Evolutionary conservation across 30 jellyfish, hydroid and myxozoan genomes (phyloP).

Genomic region (Phacellophora camtschatica): DNA sequence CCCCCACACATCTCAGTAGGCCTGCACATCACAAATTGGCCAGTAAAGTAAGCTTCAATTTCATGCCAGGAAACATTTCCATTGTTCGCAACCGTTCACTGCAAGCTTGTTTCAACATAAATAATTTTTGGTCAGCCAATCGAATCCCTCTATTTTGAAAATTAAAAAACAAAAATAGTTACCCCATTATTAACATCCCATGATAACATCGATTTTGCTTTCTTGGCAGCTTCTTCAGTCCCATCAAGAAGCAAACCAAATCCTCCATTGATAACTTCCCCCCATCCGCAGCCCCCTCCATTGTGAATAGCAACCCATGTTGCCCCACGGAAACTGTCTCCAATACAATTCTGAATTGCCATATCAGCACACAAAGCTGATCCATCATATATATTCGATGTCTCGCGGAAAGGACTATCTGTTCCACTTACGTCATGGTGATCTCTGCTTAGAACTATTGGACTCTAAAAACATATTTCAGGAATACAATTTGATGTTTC

Average conservation of each 20-base stretch:
- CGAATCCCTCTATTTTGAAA: too few species aligned
- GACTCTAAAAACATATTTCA: constrained; percentile 78
- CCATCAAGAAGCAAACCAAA: constrained; percentile 99
- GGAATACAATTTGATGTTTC: too few species aligned
- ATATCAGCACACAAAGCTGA: constrained; percentile 97
- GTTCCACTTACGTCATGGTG: constrained; percentile 99
- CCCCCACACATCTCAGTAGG: too few species aligned
- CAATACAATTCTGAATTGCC: constrained; percentile 99
- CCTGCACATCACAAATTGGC: too few species aligned
- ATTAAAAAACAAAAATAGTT: neutral
- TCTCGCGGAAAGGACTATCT: constrained; percentile 99
- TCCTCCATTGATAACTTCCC: constrained; percentile 99
- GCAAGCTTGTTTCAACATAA: too few species aligned
- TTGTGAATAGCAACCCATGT: constrained; percentile 99
- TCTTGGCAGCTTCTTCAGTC: constrained; percentile 85
- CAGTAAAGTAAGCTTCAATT: too few species aligned
- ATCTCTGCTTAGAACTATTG: constrained; percentile 95
- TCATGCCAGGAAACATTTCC: too few species aligned
- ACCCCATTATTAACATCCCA: constrained; percentile 99
- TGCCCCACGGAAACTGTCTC: constrained; percentile 99
- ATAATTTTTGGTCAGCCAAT: too few species aligned
- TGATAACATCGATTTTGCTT: constrained; percentile 86
- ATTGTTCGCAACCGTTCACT: too few species aligned
- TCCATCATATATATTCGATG: constrained; percentile 98
- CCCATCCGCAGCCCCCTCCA: constrained; percentile 99